Evolutionary conservation across 2,888 invertebrate genomes (phyloP).

Genomic region (Leucophora obtusa): DNA sequence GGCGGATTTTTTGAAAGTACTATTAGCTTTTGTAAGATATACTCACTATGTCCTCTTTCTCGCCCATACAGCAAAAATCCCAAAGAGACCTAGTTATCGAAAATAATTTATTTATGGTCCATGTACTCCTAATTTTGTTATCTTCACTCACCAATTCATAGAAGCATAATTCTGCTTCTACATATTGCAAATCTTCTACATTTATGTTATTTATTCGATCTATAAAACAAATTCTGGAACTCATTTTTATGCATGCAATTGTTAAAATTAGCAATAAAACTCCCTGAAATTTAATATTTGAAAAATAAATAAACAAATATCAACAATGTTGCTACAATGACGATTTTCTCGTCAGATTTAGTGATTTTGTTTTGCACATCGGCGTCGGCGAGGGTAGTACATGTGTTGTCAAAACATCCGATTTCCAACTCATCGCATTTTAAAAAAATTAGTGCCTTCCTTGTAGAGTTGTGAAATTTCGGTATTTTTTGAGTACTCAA

Average conservation of each 20-base stretch:
- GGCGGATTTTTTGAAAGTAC: constrained; percentile 61
- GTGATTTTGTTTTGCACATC: no score
- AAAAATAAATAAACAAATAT: no score
- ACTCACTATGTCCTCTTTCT: constrained; percentile 69
- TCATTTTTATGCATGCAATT: neutral
- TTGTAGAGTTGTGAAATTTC: no score
- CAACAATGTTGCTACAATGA: no score
- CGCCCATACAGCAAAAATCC: constrained; percentile 74
- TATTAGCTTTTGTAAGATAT: constrained; percentile 73
- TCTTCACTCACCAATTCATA: constrained; percentile 77
- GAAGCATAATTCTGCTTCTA: constrained; percentile 79
- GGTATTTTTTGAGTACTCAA: no score
- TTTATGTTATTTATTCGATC: constrained; percentile 65
- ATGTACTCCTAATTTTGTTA: neutral
- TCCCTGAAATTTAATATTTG: no score
- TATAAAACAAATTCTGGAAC: neutral
- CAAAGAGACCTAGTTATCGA: constrained; percentile 70
- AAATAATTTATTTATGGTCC: neutral
- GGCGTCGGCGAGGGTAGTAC: no score
- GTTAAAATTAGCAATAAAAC: neutral
- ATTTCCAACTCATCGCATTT: no score
- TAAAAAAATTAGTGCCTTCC: no score
- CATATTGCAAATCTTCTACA: constrained; percentile 73
- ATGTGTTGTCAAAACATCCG: no score
- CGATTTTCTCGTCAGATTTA: no score